Evolutionary conservation across 2,888 invertebrate genomes (phyloP).

Genomic region (Psylliodes chrysocephalus): DNA sequence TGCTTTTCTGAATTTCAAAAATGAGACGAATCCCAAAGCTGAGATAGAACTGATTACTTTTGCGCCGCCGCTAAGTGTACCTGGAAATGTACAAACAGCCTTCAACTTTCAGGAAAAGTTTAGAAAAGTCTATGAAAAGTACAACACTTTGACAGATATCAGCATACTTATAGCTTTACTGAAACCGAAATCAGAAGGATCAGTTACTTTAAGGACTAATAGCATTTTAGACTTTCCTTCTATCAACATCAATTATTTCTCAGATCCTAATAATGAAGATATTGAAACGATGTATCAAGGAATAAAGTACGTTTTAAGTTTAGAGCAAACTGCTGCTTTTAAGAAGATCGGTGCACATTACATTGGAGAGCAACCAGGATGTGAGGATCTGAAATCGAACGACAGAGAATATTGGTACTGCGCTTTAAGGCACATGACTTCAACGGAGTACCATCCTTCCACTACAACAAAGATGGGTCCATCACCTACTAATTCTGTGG

Average conservation of each 20-base stretch:
- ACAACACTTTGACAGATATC: background rate
- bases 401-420: slow-evolving; percentile 61
- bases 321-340: slow-evolving; percentile 68
- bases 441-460: slow-evolving; percentile 65
- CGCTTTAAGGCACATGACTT: slow-evolving; percentile 61
- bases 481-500: slow-evolving; percentile 65
- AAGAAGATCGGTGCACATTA: slow-evolving; percentile 68
- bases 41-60: slow-evolving; percentile 49
- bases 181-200: slow-evolving; percentile 54
- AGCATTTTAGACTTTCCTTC: slow-evolving; percentile 53
- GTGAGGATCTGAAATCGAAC: slow-evolving; percentile 51
- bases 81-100: background rate
- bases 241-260: slow-evolving; percentile 51
- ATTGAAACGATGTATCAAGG: slow-evolving; percentile 73
- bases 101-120: background rate
- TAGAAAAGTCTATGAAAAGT: background rate
- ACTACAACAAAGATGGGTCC: slow-evolving; percentile 69
- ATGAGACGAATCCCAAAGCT: slow-evolving; percentile 36
- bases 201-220: slow-evolving; percentile 49
- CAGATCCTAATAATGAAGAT: slow-evolving; percentile 63
- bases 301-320: slow-evolving; percentile 60
- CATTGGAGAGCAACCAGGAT: slow-evolving; percentile 48
- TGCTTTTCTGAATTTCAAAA: slow-evolving; percentile 30
- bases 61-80: slow-evolving; percentile 64
- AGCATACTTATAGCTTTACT: slow-evolving; percentile 32